Evolutionary conservation across 2,797 vertebrate species (phyloP), one percentile per base, ranked within the genome.

Genomic region (Chelon auratus): DNA sequence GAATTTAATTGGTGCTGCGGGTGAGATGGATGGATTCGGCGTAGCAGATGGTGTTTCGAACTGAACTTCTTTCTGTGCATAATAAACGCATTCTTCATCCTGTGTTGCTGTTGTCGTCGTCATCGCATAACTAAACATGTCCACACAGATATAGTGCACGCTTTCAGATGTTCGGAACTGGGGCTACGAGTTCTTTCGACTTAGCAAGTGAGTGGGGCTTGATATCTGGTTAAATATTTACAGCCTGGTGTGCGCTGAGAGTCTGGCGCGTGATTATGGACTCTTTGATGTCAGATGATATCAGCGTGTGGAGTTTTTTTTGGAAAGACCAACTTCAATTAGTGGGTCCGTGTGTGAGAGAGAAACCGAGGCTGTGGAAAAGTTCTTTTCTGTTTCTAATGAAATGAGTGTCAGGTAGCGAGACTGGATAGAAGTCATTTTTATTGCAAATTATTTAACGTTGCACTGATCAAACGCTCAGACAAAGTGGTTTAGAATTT

Each of bases 211-310:
- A 77, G 62, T 67, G 24, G 17, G 71, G 68, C 68, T 80, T 72
- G 58, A 76, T 59, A 57, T 70, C 67, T 65, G 30, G 67, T 82
- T 61, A 81, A 82, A 91, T 84, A 87, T 84, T 84, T 71, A 87
- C 75, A 60, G 66, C 75, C 20, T 42, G 68, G 54, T 51, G 69
- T 40, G 68, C 72, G 30, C 30, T 74, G 61, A 10, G 5, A 78
- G 69, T 70, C 72, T 80, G 78, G 14, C 65, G 0, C 58, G 67
- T 69, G 72, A 79, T 77, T 70, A 60, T 40, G 71, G 52, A 26
- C 30, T 45, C 69, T 82, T 83, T 88, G 74, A 88, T 62, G 79
- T 83, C 58, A 67, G 68, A 80, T 72, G 68, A 69, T 60, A 56
- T 62, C 63, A 83, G 70, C 80, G 72, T 63, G 76, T 70, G 37